phyloP scores from a whole-genome alignment of 2,888 invertebrate genomes.

The Microchrysa polita region DNA sequence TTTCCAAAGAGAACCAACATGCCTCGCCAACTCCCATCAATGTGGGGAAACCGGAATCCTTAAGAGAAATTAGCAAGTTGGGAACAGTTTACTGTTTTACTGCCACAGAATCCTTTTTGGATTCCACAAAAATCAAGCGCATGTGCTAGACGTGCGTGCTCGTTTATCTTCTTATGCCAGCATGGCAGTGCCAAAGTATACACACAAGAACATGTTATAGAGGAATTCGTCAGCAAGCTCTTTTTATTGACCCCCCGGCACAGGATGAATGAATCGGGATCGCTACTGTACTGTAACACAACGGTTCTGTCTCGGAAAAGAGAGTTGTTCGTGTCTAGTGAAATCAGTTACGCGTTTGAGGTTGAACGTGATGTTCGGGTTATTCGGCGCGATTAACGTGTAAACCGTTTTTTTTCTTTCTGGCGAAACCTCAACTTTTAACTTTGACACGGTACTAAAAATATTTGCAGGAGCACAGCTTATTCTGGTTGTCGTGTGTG shows the following conservation, averaged over 20 bases:
- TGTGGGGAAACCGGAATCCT: slow-evolving; percentile 10
- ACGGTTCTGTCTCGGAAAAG: slow-evolving; percentile 29
- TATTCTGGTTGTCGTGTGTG: too few species aligned
- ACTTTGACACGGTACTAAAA: slow-evolving; percentile 2
- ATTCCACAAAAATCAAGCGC: not conserved
- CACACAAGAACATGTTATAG: too few species aligned
- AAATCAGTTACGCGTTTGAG: slow-evolving; percentile 65
- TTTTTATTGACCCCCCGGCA: not conserved
- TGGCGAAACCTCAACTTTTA: not conserved
- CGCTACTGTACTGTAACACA: slow-evolving; percentile 29
- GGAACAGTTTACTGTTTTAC: slow-evolving; percentile 16
- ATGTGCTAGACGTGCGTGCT: slow-evolving; percentile 1
- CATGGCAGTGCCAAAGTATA: too few species aligned
- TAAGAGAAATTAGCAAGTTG: slow-evolving; percentile 23
- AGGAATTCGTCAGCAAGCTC: slow-evolving; percentile 8
- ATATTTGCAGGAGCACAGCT: too few species aligned
- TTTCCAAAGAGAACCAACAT: not conserved
- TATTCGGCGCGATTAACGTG: slow-evolving; percentile 59
- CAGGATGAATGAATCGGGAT: slow-evolving; percentile 30
- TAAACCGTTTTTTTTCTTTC: slow-evolving; percentile 14
- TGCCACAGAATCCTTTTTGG: not conserved
- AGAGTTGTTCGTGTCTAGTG: slow-evolving; percentile 38
- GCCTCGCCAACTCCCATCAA: not conserved
- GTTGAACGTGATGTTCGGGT: slow-evolving; percentile 64
- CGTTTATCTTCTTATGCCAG: not conserved